These are phyloP conservation scores for Lordiphosa stackelbergi DNA, from an alignment of 1,140 invertebrate species.

Conservation along the genomic window DNA sequence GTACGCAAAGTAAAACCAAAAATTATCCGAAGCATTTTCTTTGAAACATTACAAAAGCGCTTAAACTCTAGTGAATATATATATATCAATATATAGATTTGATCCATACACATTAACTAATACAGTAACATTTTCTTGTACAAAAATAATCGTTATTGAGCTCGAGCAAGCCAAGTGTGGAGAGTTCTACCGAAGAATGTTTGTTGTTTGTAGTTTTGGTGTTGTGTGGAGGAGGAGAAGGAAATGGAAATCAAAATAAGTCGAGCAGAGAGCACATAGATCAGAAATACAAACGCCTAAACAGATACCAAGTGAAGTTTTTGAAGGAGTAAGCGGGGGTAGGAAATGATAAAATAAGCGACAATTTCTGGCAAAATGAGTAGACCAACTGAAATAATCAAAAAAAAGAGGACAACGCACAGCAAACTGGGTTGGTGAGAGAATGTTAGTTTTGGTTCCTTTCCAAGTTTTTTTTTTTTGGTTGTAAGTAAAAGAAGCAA, in stretches of 20 bases:
- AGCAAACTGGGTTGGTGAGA: slow-evolving; percentile 50
- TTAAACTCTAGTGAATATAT: slow-evolving; percentile 44
- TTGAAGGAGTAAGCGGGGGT: slow-evolving; percentile 12
- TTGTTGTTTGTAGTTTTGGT: slow-evolving; percentile 21
- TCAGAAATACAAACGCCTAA: slow-evolving; percentile 25
- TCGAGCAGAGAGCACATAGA: slow-evolving; percentile 56
- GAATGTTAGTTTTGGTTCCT: slow-evolving; percentile 61
- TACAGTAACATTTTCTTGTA: slow-evolving; percentile 48
- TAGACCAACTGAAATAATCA: slow-evolving; percentile 34
- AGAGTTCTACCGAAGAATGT: slow-evolving; percentile 35
- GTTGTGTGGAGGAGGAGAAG: slow-evolving; percentile 16
- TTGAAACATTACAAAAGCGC: slow-evolving; percentile 67
- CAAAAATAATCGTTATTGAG: slow-evolving; percentile 11
- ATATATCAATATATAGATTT: slow-evolving; percentile 32
- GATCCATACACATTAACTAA: slow-evolving; percentile 55
- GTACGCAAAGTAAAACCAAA: slow-evolving; percentile 35
- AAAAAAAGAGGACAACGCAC: slow-evolving; percentile 41
- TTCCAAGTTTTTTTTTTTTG: slow-evolving; percentile 46
- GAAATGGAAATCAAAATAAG: slow-evolving; percentile 20
- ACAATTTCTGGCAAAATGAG: slow-evolving; percentile 32
- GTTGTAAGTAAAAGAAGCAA: slow-evolving; percentile 65
- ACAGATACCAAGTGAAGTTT: slow-evolving; percentile 35
- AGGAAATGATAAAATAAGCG: background rate
- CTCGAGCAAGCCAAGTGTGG: slow-evolving; percentile 48
- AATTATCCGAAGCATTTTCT: slow-evolving; percentile 45